Evolutionary conservation across 2,888 invertebrate species (phyloP).

Genomic region (Cataglyphis albicans): DNA sequence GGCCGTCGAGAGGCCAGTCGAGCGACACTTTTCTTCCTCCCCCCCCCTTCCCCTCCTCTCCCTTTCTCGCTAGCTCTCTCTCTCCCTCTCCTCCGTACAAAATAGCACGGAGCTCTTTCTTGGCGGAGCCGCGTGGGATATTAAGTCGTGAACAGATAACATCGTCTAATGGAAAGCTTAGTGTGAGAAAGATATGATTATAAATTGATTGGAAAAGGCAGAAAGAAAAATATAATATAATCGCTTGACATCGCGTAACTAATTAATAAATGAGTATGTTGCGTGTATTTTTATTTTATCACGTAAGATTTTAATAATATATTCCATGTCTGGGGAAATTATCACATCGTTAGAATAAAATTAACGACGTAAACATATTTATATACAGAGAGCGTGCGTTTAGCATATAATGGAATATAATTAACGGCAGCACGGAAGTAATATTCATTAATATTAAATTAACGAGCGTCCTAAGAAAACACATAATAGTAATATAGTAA

Average conservation of each 20-base stretch:
- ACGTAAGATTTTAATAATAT: constrained; percentile 17
- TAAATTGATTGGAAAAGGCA: not conserved
- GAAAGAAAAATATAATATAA: not conserved
- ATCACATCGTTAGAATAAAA: constrained; percentile 16
- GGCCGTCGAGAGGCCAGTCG: constrained; percentile 60
- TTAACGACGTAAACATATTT: constrained; percentile 14
- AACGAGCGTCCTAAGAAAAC: constrained; percentile 26
- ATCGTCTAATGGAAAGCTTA: constrained; percentile 65
- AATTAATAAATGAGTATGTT: constrained; percentile 6
- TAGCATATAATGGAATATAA: constrained; percentile 31
- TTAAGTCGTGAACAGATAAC: constrained; percentile 71
- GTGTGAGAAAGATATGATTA: constrained; percentile 3
- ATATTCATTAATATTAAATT: constrained; percentile 41
- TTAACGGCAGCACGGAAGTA: constrained; percentile 15
- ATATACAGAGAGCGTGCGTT: constrained; percentile 23
- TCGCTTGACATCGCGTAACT: not conserved
- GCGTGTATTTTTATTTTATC: constrained; percentile 10
- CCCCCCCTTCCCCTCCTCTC: not conserved
- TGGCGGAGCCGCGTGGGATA: constrained; percentile 69
- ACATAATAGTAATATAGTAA: not conserved
- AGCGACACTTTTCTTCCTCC: constrained; percentile 52
- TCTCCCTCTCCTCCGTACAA: constrained; percentile 21
- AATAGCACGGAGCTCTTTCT: constrained; percentile 49
- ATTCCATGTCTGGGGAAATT: not conserved
- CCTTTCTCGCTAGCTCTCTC: constrained; percentile 2